phyloP scores from a whole-genome alignment of 2,888 invertebrate species.

The Merodon equestris region DNA sequence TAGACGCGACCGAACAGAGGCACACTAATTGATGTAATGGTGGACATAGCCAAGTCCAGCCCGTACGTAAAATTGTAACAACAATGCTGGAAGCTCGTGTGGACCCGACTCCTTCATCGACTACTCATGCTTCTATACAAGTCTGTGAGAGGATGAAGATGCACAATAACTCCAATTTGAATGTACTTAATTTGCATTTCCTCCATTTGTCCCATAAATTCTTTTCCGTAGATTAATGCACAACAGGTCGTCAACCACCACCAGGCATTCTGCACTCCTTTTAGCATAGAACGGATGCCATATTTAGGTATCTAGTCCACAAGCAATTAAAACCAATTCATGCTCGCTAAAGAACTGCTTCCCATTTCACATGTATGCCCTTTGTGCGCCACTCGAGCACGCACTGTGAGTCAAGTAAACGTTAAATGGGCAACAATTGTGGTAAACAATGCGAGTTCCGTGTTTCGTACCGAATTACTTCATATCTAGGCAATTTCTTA shows the following conservation, averaged over 20 bases:
- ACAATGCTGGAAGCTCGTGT: background rate
- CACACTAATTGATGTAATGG: slow-evolving; percentile 5
- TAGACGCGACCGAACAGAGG: slow-evolving; percentile 8
- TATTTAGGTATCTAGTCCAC: background rate
- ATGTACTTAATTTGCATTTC: too few species aligned
- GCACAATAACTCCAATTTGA: too few species aligned
- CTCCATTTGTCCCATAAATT: too few species aligned
- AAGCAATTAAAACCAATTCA: slow-evolving; percentile 4
- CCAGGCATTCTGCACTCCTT: too few species aligned
- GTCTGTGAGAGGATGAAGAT: too few species aligned
- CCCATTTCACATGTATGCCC: background rate
- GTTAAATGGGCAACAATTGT: too few species aligned
- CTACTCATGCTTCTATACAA: too few species aligned
- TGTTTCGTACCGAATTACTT: slow-evolving; percentile 36
- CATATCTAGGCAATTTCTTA: slow-evolving; percentile 41
- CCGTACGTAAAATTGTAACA: background rate
- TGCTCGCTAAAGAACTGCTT: background rate
- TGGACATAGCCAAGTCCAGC: too few species aligned
- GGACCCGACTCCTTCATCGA: too few species aligned
- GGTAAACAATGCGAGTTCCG: slow-evolving; percentile 50
- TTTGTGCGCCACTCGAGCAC: slow-evolving; percentile 39
- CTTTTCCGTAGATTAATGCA: too few species aligned
- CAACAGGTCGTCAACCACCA: too few species aligned
- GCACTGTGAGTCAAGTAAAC: slow-evolving; percentile 20
- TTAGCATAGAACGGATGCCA: background rate